These are phyloP conservation scores for Drosophila dives DNA, from an alignment of 2,888 invertebrate species.

Conservation along the genomic window DNA sequence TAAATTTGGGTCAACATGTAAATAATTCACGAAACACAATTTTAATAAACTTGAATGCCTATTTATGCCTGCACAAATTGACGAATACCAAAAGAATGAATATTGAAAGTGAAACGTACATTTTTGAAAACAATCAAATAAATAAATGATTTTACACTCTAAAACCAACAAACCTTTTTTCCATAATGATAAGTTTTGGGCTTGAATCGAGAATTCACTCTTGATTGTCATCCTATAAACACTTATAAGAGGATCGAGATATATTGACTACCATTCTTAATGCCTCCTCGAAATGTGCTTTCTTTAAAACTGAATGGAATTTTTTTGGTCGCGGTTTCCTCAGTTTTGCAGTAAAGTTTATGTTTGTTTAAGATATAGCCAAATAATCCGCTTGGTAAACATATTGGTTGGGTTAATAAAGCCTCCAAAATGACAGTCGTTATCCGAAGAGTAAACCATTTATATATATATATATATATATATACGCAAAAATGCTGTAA, in stretches of 20 bases:
- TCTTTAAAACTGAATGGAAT: background rate
- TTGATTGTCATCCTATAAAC: no score
- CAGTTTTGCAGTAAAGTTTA: background rate
- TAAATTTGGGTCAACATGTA: constrained; percentile 6
- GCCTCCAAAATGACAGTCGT: constrained; percentile 29
- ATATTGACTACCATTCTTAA: background rate
- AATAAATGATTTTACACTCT: background rate
- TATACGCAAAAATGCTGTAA: constrained; percentile 58
- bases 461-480: constrained; percentile 38
- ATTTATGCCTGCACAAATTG: background rate
- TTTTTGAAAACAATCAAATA: background rate
- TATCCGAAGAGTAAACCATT: constrained; percentile 20
- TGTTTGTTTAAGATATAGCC: background rate
- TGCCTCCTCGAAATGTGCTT: background rate
- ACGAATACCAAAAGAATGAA: background rate
- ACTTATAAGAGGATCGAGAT: background rate
- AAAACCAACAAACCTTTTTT: background rate
- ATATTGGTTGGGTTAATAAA: constrained; percentile 9
- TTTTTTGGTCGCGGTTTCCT: background rate
- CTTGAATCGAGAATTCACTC: no score
- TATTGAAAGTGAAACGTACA: background rate
- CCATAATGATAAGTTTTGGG: no score
- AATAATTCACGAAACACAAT: background rate
- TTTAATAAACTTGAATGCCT: background rate
- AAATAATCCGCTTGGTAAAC: background rate